Conservation (phyloP, 2,113 vertebrate genomes). For the Donacobius atricapilla region DNA sequence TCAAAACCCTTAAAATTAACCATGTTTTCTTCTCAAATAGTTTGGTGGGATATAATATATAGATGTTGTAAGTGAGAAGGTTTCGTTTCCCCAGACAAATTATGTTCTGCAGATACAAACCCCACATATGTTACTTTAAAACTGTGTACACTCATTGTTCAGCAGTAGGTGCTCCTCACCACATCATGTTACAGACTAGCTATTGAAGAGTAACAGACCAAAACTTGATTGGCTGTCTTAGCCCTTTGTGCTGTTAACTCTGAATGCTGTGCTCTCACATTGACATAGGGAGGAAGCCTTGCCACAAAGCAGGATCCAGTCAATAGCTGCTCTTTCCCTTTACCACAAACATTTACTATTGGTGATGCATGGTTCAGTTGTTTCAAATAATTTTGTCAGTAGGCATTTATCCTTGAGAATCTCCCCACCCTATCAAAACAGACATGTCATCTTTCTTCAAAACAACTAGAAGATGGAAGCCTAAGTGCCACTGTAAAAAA, state of each 20-base stretch:
- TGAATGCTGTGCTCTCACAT: neutral
- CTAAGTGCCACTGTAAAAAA: conserved; percentile 7
- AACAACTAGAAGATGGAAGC: conserved; percentile 21
- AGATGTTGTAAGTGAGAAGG: neutral
- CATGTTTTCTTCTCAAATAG: neutral
- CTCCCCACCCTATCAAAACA: neutral
- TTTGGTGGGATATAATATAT: neutral
- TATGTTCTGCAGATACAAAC: neutral
- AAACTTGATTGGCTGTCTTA: neutral
- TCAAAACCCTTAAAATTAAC: neutral
- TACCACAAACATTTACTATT: neutral
- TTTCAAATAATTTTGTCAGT: neutral
- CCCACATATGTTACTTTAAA: neutral
- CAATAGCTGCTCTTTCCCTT: neutral
- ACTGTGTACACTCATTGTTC: neutral
- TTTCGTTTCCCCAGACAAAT: neutral
- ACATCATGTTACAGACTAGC: neutral
- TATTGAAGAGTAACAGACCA: neutral
- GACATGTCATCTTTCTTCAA: conserved; percentile 4
- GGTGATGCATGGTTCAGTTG: neutral
- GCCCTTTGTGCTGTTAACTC: neutral
- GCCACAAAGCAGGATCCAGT: neutral
- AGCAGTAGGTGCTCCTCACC: neutral
- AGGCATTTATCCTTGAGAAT: neutral
- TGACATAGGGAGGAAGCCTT: neutral